Evolutionary conservation across 2,888 invertebrate species (phyloP).

Genomic region (Xestia xanthographa): DNA sequence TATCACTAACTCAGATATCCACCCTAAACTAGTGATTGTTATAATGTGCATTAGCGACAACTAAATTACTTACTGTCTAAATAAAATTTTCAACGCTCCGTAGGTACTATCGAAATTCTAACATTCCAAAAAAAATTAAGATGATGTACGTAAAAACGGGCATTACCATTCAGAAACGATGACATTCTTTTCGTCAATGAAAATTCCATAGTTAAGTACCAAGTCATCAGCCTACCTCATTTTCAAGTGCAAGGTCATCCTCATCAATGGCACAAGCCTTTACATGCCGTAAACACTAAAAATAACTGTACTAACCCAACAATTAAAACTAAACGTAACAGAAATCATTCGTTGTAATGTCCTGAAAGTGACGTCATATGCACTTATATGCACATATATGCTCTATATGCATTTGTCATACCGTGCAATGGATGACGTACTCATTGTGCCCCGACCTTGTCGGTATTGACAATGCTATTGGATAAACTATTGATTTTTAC

Average conservation of each 20-base stretch:
- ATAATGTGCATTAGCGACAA: background rate
- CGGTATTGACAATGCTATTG: conserved; percentile 25
- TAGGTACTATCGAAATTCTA: background rate
- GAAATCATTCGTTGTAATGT: conserved; percentile 18
- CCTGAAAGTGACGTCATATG: conserved; percentile 37
- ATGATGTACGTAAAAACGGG: background rate
- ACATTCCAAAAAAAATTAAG: background rate
- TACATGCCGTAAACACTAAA: conserved; percentile 22
- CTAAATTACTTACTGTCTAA: background rate
- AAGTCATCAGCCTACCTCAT: background rate
- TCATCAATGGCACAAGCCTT: background rate
- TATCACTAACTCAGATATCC: background rate
- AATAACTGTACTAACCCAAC: conserved; percentile 24
- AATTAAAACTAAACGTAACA: conserved; percentile 19
- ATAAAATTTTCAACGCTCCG: background rate
- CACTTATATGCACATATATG: conserved; percentile 11
- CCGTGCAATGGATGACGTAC: conserved; percentile 18
- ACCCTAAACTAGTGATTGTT: background rate
- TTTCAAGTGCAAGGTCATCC: conserved; percentile 5
- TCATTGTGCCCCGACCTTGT: conserved; percentile 53
- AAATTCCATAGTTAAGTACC: background rate
- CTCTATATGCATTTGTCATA: conserved; percentile 13
- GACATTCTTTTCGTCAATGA: background rate
- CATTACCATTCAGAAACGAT: background rate
- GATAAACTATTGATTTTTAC: conserved; percentile 42